phyloP scores from a whole-genome alignment of 2,797 vertebrate species.

The Pseudochirops corinnae region DNA sequence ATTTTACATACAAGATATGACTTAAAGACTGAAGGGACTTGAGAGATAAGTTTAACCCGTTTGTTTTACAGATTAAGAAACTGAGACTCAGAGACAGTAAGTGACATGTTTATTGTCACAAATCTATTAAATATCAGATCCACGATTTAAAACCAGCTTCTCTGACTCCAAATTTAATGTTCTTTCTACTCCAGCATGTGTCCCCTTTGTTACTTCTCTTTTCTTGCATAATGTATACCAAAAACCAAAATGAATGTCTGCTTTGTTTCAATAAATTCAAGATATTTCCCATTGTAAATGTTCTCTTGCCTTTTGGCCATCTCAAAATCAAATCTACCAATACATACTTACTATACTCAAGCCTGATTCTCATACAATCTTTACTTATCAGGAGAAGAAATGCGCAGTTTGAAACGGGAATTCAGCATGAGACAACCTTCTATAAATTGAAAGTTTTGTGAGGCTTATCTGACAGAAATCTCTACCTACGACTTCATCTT shows the following conservation, averaged over 20 bases:
- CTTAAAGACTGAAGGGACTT: neutral
- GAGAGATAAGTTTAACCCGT: neutral
- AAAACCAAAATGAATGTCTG: neutral
- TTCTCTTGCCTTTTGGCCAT: neutral
- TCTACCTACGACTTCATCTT: neutral
- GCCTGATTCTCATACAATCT: neutral
- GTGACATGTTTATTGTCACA: neutral
- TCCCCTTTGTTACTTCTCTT: neutral
- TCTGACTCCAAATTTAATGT: neutral
- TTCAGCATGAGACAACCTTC: neutral
- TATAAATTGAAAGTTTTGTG: neutral
- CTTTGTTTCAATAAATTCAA: no score
- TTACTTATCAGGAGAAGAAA: neutral
- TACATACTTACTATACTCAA: neutral
- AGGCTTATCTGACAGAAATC: neutral
- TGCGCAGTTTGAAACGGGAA: neutral
- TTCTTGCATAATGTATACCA: neutral
- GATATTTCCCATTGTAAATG: neutral
- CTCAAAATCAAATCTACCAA: neutral
- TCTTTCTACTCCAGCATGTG: neutral
- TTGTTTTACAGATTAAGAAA: neutral
- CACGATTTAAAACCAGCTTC: neutral
- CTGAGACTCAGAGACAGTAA: neutral
- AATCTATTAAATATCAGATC: neutral
- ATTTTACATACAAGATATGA: neutral